Percentiles rank a stretch among this genome's conserved stretches.
These are phyloP conservation scores for Anableps anableps DNA, from an alignment of 2,797 vertebrate genomes.

Conservation along the genomic window DNA sequence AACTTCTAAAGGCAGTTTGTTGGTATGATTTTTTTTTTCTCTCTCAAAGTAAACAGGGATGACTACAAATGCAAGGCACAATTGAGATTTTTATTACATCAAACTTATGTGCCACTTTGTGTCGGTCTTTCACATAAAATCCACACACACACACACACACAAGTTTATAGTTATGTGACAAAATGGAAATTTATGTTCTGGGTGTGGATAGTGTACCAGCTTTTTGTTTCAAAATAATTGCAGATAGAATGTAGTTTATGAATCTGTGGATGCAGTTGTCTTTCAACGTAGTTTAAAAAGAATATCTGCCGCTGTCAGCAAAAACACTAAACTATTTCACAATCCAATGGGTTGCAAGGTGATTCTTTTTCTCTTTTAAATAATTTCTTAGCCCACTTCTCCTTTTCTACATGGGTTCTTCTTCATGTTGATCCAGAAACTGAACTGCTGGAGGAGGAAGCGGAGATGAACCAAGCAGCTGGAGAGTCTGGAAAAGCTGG, in stretches of 20 bases:
- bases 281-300: neutral
- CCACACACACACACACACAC: no score
- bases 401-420: neutral
- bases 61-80: neutral
- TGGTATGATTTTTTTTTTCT: neutral
- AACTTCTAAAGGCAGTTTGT: neutral
- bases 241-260: neutral
- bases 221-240: neutral
- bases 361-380: neutral
- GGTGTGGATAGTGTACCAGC: neutral
- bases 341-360: neutral
- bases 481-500: slow-evolving; percentile 85
- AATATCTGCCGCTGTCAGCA: neutral
- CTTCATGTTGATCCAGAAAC: slow-evolving; percentile 76
- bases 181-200: neutral
- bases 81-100: neutral
- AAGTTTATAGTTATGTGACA: neutral
- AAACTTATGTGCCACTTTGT: neutral
- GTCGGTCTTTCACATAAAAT: neutral
- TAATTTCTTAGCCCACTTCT: neutral
- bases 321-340: neutral
- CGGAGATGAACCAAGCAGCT: slow-evolving; percentile 81
- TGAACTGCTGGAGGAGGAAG: slow-evolving; percentile 91
- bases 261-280: neutral
- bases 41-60: neutral